A percentile compares a stretch with the other conserved stretches of the same genome.
These are phyloP conservation scores for Craseonycteris thonglongyai DNA, from an alignment of 2,113 vertebrate genomes.

Conservation along the genomic window DNA sequence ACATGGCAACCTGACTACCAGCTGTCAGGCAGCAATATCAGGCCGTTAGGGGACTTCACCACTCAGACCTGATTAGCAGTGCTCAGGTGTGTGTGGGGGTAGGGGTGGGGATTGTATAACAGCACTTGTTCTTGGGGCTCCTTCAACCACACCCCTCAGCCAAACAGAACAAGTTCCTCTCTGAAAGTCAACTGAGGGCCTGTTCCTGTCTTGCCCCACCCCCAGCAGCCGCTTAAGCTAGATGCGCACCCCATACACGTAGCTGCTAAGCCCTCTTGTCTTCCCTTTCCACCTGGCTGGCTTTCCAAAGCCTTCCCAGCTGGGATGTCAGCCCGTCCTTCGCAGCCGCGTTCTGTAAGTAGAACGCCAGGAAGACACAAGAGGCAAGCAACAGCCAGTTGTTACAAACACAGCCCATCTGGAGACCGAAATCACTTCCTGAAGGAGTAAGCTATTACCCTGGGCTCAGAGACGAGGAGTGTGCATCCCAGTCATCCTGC, in stretches of 20 bases:
- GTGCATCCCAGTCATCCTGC: neutral
- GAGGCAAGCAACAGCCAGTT: neutral
- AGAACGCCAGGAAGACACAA: neutral
- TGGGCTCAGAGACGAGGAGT: neutral
- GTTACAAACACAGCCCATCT: neutral
- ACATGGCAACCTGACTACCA: constrained; percentile 59
- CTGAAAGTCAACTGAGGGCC: neutral
- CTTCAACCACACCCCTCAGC: neutral
- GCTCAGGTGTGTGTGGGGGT: neutral
- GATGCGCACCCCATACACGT: neutral
- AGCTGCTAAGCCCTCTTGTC: constrained; percentile 30
- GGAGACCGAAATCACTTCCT: constrained; percentile 11
- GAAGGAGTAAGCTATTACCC: neutral
- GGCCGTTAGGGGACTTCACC: neutral
- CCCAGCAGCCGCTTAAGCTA: constrained; percentile 6
- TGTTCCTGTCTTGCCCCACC: neutral
- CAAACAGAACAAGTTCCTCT: neutral
- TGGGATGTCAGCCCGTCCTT: neutral
- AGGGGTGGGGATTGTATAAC: neutral
- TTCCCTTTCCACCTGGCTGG: constrained; percentile 32
- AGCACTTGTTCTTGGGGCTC: neutral
- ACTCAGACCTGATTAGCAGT: neutral
- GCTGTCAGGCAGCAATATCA: constrained; percentile 21
- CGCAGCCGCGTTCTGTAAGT: neutral
- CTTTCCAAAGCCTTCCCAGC: constrained; percentile 26